Percentiles rank a stretch among this genome's conserved stretches.
Conservation (phyloP, 2,888 invertebrate genomes). For the Diarsia mendica region DNA sequence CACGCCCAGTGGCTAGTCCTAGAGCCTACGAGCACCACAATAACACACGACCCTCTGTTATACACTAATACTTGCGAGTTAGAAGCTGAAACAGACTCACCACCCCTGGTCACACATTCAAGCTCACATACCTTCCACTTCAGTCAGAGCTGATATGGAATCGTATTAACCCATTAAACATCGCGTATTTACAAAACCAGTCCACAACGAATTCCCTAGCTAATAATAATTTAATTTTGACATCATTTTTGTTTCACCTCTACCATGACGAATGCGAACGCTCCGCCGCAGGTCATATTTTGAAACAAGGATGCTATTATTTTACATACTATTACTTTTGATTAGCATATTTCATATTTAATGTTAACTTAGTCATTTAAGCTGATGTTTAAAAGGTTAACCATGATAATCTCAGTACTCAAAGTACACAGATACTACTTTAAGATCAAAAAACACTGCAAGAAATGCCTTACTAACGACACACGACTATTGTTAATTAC, state of each 20-base stretch:
- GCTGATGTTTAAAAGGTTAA: constrained; percentile 18
- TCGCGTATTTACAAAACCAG: neutral
- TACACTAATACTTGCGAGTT: constrained; percentile 22
- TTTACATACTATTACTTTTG: neutral
- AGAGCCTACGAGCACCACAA: constrained; percentile 57
- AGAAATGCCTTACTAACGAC: constrained; percentile 38
- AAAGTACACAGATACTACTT: constrained; percentile 36
- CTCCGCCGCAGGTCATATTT: neutral
- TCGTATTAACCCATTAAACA: constrained; percentile 25
- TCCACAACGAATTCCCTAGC: neutral
- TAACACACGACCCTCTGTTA: constrained; percentile 19
- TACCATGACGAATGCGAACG: neutral
- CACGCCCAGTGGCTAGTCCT: constrained; percentile 22
- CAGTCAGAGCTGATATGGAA: constrained; percentile 20
- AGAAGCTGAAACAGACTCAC: constrained; percentile 31
- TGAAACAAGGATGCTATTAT: neutral
- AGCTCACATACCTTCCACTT: constrained; percentile 23
- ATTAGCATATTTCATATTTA: neutral
- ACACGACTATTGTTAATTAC: constrained; percentile 52
- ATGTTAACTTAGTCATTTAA: neutral
- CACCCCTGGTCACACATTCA: constrained; percentile 13
- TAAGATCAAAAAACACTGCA: constrained; percentile 66
- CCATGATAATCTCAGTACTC: constrained; percentile 20
- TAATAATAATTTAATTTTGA: neutral
- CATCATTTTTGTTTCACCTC: neutral